Evolutionary conservation across 1,140 invertebrate species (phyloP), one percentile per base, ranked within the genome.

Genomic region (Brachionus paranguensis): DNA sequence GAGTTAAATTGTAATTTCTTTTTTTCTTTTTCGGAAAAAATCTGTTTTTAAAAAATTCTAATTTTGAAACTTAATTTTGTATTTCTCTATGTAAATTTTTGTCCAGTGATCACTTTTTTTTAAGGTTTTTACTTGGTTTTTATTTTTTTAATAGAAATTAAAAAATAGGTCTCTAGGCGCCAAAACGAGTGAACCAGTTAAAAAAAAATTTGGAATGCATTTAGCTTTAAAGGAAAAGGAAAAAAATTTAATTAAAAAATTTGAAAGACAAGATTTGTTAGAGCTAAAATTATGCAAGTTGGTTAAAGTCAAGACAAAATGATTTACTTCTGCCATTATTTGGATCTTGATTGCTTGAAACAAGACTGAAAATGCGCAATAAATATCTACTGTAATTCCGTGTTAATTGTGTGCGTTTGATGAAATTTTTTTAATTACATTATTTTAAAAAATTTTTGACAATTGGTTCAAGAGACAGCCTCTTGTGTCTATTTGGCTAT

Each of bases 391-490:
- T 72, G 14, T 41, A 43, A 20, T 72, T 72, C 17, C 41, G 33
- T 72, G n/a, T 72, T 17, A 43, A 17, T 72, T 17, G 68, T 17
- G 64, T 29, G 12, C n/a, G 33, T 37, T 37, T 45, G 17, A 43
- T 20, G 3, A 43, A 43, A 8, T 41, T 17, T 72, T 41, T 41
- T 72, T 72, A 45, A 72, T 72, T 72, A 72, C 68, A 72, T 72
- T 72, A 72, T 72, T 72, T 72, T 24, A 72, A 68, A 33, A 68
- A 72, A 14, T 8, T 43, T 17, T 72, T 72, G 68, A 72, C 68
- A 72, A 72, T 17, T 72, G 29, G 68, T 68, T n/a, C 33, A 29
- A 68, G 27, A 68, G 27, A 68, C 27, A 37, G n/a, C 8, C 17
- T 60, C 53, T 60, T 60, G 53, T 60, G 4, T 27, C 10, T 20